These are phyloP conservation scores for Sphyrna mokarran DNA, from an alignment of 2,113 vertebrate genomes.

Conservation along the genomic window DNA sequence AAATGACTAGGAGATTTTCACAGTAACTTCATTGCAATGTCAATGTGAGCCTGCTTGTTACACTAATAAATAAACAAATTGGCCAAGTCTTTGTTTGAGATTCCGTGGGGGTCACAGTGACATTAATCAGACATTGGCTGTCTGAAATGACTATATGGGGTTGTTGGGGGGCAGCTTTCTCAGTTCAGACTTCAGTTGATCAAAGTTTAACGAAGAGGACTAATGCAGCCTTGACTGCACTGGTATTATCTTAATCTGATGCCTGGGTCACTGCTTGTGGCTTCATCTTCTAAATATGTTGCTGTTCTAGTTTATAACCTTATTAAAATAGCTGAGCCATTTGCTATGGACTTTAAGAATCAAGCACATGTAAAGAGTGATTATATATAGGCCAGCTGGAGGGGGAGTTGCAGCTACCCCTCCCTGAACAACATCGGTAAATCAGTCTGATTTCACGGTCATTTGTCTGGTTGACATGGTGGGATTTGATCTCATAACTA, in stretches of 20 bases:
- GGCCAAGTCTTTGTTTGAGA: not conserved
- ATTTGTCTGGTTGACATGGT: not conserved
- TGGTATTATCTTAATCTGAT: not conserved
- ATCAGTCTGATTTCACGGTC: not conserved
- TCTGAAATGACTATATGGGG: not conserved
- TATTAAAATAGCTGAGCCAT: not conserved
- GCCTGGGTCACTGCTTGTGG: not conserved
- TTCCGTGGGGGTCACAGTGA: not conserved
- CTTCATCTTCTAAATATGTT: not conserved
- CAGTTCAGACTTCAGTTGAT: not conserved
- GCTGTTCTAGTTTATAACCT: not conserved
- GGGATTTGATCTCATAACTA: not conserved
- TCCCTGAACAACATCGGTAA: not conserved
- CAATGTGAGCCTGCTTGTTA: too few species aligned
- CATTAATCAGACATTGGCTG: not conserved
- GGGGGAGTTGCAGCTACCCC: not conserved
- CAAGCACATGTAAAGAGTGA: not conserved
- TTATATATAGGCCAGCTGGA: not conserved
- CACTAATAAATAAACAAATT: not conserved
- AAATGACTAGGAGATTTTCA: too few species aligned
- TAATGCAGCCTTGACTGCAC: not conserved
- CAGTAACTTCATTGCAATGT: too few species aligned
- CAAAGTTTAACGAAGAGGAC: not conserved
- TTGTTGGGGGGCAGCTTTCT: not conserved
- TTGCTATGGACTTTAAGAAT: not conserved